phyloP scores from a whole-genome alignment of 2,797 vertebrate genomes.

The Ispidina picta region DNA sequence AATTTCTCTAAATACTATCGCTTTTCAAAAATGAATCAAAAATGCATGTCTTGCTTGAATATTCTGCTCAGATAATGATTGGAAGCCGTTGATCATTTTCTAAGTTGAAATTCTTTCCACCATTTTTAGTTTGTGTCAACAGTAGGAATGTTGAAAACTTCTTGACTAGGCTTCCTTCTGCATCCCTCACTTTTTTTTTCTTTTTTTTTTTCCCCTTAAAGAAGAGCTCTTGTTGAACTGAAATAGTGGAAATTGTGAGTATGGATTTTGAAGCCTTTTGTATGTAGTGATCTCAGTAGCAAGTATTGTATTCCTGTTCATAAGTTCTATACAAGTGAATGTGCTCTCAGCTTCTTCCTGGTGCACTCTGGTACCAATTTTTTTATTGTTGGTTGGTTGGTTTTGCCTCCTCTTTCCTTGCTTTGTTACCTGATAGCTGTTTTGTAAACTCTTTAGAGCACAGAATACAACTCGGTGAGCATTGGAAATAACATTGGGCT shows the following conservation, averaged over 20 bases:
- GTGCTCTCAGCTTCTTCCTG: background rate
- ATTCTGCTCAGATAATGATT: slow-evolving; percentile 39
- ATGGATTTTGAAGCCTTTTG: background rate
- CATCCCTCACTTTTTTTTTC: no score
- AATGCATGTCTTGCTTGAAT: slow-evolving; percentile 50
- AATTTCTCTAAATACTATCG: slow-evolving; percentile 62
- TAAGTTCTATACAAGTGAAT: background rate
- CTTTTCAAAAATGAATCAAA: slow-evolving; percentile 71
- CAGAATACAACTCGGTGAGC: background rate
- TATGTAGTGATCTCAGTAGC: background rate
- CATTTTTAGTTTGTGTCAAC: background rate
- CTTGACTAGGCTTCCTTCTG: background rate
- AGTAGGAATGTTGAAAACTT: background rate
- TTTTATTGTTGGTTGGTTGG: background rate
- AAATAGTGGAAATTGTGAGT: background rate
- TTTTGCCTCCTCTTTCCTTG: background rate
- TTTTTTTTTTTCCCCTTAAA: background rate
- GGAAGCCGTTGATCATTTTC: background rate
- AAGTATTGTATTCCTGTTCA: background rate
- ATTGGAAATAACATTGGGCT: background rate
- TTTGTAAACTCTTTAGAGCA: background rate
- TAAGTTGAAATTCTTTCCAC: background rate
- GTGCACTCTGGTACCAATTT: no score
- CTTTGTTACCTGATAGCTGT: background rate
- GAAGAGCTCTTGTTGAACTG: background rate